Conservation (phyloP, 1,140 invertebrate genomes). For the Pinna nobilis region DNA sequence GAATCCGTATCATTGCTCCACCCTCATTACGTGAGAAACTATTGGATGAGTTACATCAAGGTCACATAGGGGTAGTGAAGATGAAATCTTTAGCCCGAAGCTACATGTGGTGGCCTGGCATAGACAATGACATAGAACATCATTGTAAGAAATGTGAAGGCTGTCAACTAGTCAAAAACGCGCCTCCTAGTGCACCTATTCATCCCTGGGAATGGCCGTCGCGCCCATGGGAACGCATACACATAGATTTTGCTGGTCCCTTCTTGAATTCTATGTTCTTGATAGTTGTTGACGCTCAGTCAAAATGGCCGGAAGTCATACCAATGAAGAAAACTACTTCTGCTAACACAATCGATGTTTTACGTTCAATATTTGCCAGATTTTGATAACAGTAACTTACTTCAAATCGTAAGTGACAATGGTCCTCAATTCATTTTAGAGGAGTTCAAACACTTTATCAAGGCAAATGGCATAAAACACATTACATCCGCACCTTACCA, state of each 20-base stretch:
- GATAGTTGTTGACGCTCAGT: conserved; percentile 74
- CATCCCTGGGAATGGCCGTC: conserved; percentile 47
- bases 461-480: conserved; percentile 20
- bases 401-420: conserved; percentile 52
- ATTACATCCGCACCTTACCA: conserved; percentile 21
- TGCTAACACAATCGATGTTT: conserved; percentile 27
- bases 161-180: conserved; percentile 58
- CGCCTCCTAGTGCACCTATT: conserved; percentile 32
- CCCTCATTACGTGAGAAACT: neutral
- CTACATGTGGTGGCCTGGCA: conserved; percentile 77
- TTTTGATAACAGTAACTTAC: no score
- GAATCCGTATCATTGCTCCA: conserved; percentile 18
- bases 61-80: conserved; percentile 76
- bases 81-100: conserved; percentile 77
- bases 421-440: neutral
- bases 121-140: conserved; percentile 75
- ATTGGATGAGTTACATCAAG: conserved; percentile 71
- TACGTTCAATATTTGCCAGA: neutral
- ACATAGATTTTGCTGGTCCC: conserved; percentile 55
- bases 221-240: conserved; percentile 42
- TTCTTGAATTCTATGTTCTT: conserved; percentile 48
- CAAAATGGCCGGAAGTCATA: conserved; percentile 77
- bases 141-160: conserved; percentile 72
- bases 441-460: neutral
- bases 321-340: conserved; percentile 35